Base-by-base conservation (phyloP, 2,113 vertebrate species). In the Oenanthe oenanthe region DNA sequence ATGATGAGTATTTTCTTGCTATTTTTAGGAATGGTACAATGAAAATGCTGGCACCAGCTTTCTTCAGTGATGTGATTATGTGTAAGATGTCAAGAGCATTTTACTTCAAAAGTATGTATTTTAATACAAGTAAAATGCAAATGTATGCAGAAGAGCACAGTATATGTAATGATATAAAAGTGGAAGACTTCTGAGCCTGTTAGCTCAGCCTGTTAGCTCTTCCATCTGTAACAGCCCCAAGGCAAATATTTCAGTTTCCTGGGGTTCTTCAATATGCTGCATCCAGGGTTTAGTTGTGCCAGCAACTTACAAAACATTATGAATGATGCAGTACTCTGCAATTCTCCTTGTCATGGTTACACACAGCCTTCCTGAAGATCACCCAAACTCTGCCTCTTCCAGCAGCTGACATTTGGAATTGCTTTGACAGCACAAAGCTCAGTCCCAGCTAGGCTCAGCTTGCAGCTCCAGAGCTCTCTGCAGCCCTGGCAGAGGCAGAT, bases 41-140 rank as follows among this genome's bases (percentile, higher is more conserved):
- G 16, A 88, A 79, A 96, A 89, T 20, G 40, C 71, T 94, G 50
- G 43, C 86, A 84, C 40, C 38, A 29, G 54, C 82, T 60, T 79
- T 90, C 58, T 82, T 84, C 80, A 79, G 66, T 86, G 70, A 86
- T 70, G 61, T 57, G 66, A 73, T 73, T 73, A 87, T 2, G 2
- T 60, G 50, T 62, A 92, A 88, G 54, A 66, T 85, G 80, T 85
- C 95, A 96, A 81, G 63, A 94, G 48, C 63, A 79, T 93, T 92
- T 95, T 88, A 95, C 78, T 88, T 92, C 67, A 88, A 10, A 90
- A 71, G 72, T 80, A 77, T 43, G 1, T 76, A 67, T 80, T 87
- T 95, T 87, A 94, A 76, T 66, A 56, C 32, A 82, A 94, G 90
- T 66, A 92, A 95, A 92, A 96, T 89, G 88, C 86, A 96, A 89